Conservation (phyloP, 2,888 invertebrate genomes). For the Acheta domesticus region DNA sequence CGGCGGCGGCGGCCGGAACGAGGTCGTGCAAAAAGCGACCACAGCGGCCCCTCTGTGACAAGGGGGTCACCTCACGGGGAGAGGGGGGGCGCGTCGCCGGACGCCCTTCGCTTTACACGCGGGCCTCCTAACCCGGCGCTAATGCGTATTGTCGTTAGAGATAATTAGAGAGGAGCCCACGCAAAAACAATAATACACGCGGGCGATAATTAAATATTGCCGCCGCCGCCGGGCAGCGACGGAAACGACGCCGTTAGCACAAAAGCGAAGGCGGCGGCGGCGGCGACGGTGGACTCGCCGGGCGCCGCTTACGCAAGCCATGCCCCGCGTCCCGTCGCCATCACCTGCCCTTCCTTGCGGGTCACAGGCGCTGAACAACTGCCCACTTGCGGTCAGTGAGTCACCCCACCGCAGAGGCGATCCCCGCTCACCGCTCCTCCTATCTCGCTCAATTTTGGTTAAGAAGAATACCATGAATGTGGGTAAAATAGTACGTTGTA, state of each 20-base stretch:
- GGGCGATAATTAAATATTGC: slow-evolving; percentile 7
- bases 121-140: background rate
- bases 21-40: background rate
- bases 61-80: background rate
- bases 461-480: too few species aligned
- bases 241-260: too few species aligned
- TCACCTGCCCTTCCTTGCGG: too few species aligned
- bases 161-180: background rate
- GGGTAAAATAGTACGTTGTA: too few species aligned
- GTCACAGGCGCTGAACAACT: too few species aligned
- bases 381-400: too few species aligned
- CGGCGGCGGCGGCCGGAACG: background rate
- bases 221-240: too few species aligned
- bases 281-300: background rate
- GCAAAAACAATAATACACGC: slow-evolving; percentile 18
- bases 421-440: too few species aligned
- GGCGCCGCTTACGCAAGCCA: background rate
- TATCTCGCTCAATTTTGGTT: too few species aligned
- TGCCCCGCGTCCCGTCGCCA: too few species aligned
- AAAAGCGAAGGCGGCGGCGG: background rate
- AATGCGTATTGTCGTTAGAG: slow-evolving; percentile 1
- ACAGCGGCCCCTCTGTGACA: background rate
- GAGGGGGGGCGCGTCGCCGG: background rate
- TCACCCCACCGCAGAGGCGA: too few species aligned
- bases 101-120: background rate